A percentile compares a stretch with the other conserved stretches of the same genome.
phyloP scores from a whole-genome alignment of 2,113 vertebrate genomes.

The Ahaetulla prasina region DNA sequence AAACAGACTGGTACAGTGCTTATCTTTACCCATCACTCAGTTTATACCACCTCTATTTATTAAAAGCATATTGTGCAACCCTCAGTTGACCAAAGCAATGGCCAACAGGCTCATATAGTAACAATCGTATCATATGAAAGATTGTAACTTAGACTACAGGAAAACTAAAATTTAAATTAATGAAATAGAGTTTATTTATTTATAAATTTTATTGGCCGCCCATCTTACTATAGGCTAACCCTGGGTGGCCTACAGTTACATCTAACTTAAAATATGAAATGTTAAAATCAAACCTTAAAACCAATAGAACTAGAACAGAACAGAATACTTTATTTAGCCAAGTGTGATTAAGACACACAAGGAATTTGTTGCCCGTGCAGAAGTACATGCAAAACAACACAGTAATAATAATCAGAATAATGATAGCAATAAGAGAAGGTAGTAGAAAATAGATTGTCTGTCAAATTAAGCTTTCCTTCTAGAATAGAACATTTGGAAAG shows the following conservation, averaged over 20 bases:
- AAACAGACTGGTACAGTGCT: not conserved
- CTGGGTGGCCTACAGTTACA: not conserved
- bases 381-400: not conserved
- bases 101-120: not conserved
- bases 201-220: not conserved
- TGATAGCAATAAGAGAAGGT: not conserved
- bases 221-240: not conserved
- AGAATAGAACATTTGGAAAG: not conserved
- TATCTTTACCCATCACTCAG: not conserved
- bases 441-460: not conserved
- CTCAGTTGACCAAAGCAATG: not conserved
- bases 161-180: not conserved
- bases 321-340: not conserved
- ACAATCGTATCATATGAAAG: not conserved
- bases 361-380: not conserved
- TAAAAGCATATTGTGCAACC: not conserved
- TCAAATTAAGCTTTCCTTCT: not conserved
- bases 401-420: not conserved
- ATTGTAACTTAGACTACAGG: not conserved
- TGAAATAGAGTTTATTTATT: not conserved
- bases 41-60: not conserved
- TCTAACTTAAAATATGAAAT: not conserved
- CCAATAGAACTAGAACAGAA: not conserved
- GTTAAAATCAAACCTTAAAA: not conserved
- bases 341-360: not conserved